phyloP scores from a whole-genome alignment of 2,888 invertebrate species.

The Andrena trimmerana region DNA sequence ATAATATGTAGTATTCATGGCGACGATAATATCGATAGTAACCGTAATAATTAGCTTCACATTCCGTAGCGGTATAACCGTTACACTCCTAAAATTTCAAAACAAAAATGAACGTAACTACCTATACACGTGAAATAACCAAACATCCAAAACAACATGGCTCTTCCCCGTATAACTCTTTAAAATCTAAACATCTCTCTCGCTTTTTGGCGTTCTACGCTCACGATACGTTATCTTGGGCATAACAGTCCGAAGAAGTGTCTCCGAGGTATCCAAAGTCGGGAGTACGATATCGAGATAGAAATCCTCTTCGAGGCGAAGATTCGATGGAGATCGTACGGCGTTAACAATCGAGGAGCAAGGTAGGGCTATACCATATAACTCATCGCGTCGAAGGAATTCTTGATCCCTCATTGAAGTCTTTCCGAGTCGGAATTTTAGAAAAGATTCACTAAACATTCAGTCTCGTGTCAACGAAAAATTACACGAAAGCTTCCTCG shows the following conservation, averaged over 20 bases:
- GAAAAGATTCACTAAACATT: slow-evolving; percentile 16
- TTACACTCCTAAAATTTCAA: slow-evolving; percentile 21
- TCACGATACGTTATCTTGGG: slow-evolving; percentile 16
- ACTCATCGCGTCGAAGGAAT: slow-evolving; percentile 7
- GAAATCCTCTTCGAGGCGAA: background rate
- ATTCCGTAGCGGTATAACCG: background rate
- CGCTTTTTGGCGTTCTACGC: background rate
- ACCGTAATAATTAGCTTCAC: slow-evolving; percentile 25
- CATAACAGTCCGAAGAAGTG: slow-evolving; percentile 11
- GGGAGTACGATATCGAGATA: background rate
- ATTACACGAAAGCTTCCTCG: slow-evolving; percentile 16
- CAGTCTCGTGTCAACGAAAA: background rate
- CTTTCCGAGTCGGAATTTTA: slow-evolving; percentile 29
- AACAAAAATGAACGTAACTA: slow-evolving; percentile 27
- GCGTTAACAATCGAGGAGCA: slow-evolving; percentile 15
- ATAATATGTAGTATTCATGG: slow-evolving; percentile 42
- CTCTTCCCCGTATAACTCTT: background rate
- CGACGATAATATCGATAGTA: slow-evolving; percentile 45
- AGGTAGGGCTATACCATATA: background rate
- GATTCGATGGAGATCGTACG: background rate
- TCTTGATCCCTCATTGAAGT: slow-evolving; percentile 51
- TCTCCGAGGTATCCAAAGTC: background rate
- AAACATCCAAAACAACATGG: slow-evolving; percentile 22
- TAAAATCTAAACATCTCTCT: slow-evolving; percentile 27
- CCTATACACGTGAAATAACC: background rate